Conservation (phyloP, 2,888 invertebrate genomes). For the Drosophila peninsularis region DNA sequence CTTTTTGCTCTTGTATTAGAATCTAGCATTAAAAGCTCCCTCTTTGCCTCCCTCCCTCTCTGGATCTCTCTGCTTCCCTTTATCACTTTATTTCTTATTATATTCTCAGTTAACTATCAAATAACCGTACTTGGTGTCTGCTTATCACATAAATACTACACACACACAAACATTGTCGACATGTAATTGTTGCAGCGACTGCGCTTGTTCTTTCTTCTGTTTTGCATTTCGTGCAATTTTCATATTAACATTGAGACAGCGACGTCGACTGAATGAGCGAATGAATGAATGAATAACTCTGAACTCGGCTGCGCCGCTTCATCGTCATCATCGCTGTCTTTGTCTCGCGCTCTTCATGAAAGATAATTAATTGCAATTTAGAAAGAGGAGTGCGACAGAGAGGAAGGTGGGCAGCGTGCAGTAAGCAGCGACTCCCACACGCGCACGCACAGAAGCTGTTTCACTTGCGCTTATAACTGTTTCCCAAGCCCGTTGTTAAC, state of each 20-base stretch:
- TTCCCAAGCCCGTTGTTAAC: constrained; percentile 78
- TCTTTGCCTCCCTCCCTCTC: background rate
- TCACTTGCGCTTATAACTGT: constrained; percentile 77
- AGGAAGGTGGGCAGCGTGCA: constrained; percentile 8
- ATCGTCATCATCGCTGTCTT: constrained; percentile 21
- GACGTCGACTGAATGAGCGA: constrained; percentile 39
- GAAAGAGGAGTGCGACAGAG: constrained; percentile 42
- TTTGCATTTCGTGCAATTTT: constrained; percentile 73
- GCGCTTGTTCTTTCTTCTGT: constrained; percentile 24
- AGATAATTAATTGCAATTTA: constrained; percentile 78
- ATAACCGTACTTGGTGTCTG: constrained; percentile 58
- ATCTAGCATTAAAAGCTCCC: constrained; percentile 8
- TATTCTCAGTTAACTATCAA: constrained; percentile 50
- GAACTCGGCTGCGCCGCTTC: constrained; percentile 27
- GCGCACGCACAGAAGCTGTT: constrained; percentile 41
- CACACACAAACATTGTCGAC: constrained; percentile 4
- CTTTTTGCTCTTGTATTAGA: constrained; percentile 22
- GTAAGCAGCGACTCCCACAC: constrained; percentile 45
- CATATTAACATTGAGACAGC: constrained; percentile 73
- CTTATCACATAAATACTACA: constrained; percentile 20
- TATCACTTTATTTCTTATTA: background rate
- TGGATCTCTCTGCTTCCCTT: background rate
- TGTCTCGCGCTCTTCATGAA: constrained; percentile 48
- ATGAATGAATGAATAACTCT: constrained; percentile 51
- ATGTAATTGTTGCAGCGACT: constrained; percentile 43